Evolutionary conservation across 2,113 vertebrate species (phyloP).

Genomic region (Solea senegalensis): DNA sequence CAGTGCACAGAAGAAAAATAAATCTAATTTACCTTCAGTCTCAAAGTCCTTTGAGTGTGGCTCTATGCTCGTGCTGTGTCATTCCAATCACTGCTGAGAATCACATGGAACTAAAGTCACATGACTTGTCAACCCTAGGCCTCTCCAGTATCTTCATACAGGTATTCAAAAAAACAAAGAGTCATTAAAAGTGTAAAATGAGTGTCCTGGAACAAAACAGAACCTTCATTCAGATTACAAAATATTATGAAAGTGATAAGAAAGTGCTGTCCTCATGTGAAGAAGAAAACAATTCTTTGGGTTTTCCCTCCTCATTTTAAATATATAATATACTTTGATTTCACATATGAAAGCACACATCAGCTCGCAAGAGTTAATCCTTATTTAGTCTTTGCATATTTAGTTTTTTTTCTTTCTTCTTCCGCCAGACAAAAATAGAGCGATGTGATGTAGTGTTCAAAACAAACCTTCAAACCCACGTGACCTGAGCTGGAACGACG

Average conservation of each 20-base stretch:
- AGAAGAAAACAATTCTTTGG: slow-evolving; percentile 7
- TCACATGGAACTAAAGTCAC: slow-evolving; percentile 12
- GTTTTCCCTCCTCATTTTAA: slow-evolving; percentile 29
- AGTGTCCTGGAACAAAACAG: slow-evolving; percentile 15
- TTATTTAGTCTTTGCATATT: slow-evolving; percentile 58
- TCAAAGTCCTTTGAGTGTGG: slow-evolving; percentile 22
- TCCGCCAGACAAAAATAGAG: slow-evolving; percentile 73
- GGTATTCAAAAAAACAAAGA: slow-evolving; percentile 18
- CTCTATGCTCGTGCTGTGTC: slow-evolving; percentile 1
- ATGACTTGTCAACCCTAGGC: not conserved
- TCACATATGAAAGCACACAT: slow-evolving; percentile 51
- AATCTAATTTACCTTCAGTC: slow-evolving; percentile 32
- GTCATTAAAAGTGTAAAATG: not conserved
- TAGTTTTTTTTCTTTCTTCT: slow-evolving; percentile 40
- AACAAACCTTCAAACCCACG: slow-evolving; percentile 76
- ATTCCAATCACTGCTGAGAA: slow-evolving; percentile 1
- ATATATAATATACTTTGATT: slow-evolving; percentile 24
- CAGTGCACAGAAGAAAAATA: slow-evolving; percentile 55
- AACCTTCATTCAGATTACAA: slow-evolving; percentile 30
- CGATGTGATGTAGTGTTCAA: slow-evolving; percentile 78
- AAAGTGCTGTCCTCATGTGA: slow-evolving; percentile 5
- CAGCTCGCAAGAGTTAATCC: slow-evolving; percentile 33
- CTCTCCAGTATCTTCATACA: not conserved
- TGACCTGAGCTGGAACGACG: slow-evolving; percentile 58
- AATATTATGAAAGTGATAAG: slow-evolving; percentile 20